Conservation (phyloP, 2,113 vertebrate species). For the Eclectus roratus region DNA sequence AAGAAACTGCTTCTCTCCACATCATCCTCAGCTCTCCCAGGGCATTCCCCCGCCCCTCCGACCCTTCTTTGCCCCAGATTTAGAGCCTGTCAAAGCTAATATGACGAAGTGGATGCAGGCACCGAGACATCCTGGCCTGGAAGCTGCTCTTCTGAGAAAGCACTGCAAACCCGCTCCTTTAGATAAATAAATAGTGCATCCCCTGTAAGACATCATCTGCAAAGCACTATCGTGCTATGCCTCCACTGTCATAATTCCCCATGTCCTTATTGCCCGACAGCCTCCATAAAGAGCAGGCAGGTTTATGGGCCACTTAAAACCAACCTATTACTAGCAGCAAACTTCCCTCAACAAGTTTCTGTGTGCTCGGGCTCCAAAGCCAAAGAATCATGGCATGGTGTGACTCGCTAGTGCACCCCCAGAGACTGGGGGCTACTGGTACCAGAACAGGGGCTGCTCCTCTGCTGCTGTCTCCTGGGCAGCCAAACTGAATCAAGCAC, state of each 20-base stretch:
- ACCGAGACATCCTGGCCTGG: background rate
- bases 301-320: conserved; percentile 56
- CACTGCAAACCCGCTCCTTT: conserved; percentile 30
- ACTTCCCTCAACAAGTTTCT: background rate
- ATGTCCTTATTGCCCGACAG: conserved; percentile 64
- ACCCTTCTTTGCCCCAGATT: conserved; percentile 31
- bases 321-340: background rate
- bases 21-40: background rate
- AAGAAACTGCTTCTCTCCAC: background rate
- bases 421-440: background rate
- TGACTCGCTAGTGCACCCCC: background rate
- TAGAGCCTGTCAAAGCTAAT: conserved; percentile 22
- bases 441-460: background rate
- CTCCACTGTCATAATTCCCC: conserved; percentile 30
- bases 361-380: background rate
- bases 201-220: conserved; percentile 21
- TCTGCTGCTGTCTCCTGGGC: background rate
- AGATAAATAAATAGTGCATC: conserved; percentile 40
- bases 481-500: background rate
- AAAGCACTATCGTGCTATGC: background rate
- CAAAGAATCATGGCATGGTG: background rate
- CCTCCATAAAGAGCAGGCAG: conserved; percentile 46
- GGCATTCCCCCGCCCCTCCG: background rate
- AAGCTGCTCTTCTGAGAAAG: conserved; percentile 26
- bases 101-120: background rate